Evolutionary conservation across 2,113 vertebrate species (phyloP).

Genomic region (Leptocoma aspasia): DNA sequence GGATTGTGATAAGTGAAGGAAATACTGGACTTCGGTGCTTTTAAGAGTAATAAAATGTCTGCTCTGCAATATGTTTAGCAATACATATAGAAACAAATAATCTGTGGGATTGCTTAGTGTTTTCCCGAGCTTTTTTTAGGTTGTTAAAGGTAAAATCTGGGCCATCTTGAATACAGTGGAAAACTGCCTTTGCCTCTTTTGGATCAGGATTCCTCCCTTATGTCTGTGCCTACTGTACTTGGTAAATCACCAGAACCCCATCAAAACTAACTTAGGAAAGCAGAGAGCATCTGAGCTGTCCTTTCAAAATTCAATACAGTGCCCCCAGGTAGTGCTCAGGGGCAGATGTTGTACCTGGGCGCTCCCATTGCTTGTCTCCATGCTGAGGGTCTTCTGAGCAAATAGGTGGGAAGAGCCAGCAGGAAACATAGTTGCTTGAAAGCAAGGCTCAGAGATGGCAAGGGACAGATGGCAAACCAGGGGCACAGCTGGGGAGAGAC

Average conservation of each 20-base stretch:
- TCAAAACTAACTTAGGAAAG: background rate
- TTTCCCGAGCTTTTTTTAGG: background rate
- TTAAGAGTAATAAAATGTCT: background rate
- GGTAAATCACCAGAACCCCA: background rate
- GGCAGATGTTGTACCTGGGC: background rate
- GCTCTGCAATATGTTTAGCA: background rate
- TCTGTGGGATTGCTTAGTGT: background rate
- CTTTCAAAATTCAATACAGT: background rate
- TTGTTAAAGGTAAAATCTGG: background rate
- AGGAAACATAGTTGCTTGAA: background rate
- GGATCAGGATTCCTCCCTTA: background rate
- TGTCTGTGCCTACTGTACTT: background rate
- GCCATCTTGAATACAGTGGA: background rate
- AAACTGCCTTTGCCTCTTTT: background rate
- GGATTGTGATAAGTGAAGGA: background rate
- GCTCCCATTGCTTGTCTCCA: background rate
- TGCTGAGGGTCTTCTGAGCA: background rate
- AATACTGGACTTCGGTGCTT: background rate
- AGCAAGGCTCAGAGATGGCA: background rate
- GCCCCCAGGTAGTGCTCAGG: background rate
- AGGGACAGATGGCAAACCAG: background rate
- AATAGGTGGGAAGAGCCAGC: background rate
- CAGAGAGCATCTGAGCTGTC: background rate
- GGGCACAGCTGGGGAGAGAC: background rate
- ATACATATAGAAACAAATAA: background rate